Base-by-base conservation (phyloP, 2,113 vertebrate species). In the Athene cunicularia region DNA sequence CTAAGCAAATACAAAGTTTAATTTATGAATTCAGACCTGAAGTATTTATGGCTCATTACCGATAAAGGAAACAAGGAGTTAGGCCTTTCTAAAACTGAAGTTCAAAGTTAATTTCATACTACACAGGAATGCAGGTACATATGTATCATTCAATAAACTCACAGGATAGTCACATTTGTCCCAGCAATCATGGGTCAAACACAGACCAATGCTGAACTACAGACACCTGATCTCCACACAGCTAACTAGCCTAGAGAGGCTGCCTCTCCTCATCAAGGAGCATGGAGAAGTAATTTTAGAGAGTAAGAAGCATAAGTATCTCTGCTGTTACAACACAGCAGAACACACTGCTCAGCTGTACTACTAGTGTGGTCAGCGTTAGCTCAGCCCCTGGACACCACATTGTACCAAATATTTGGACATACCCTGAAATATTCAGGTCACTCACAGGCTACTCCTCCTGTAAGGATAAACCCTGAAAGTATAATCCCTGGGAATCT, bases 331-430 rank as follows among this genome's bases (percentile, higher is more conserved):
- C 17, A 68, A 16, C 3, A 1, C 20, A 32, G 70, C 5, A 26
- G 27, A 81, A 50, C 50, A 62, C 30, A 49, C 28, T 19, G 47
- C 33, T 60, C 33, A 63, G 52, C 28, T 60, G 52, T 43, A 37
- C 33, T 27, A 13, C 20, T 22, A 26, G 30, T 1, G 1, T 12
- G 49, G 37, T 1, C 0, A 0, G 53, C 53, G 52, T 35, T 12
- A 70, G 76, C 59, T 80, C 56, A 47, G 70, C 37, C 45, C 66
- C 30, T 45, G 41, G 14, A 58, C n/a, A 62, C 21, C 16, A 18
- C 0, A 0, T 17, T 43, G 39, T 4, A 53, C 14, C 16, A 23
- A 64, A 33, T 16, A 59, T 0, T 3, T 10, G 17, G 13, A 45
- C 35, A n/a, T 20, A 62, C 8, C 12, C n/a, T 8, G 8, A 91